These are phyloP conservation scores for Stichopus horrens DNA, from an alignment of 53 echinoderm and acorn worm species.

Conservation along the genomic window DNA sequence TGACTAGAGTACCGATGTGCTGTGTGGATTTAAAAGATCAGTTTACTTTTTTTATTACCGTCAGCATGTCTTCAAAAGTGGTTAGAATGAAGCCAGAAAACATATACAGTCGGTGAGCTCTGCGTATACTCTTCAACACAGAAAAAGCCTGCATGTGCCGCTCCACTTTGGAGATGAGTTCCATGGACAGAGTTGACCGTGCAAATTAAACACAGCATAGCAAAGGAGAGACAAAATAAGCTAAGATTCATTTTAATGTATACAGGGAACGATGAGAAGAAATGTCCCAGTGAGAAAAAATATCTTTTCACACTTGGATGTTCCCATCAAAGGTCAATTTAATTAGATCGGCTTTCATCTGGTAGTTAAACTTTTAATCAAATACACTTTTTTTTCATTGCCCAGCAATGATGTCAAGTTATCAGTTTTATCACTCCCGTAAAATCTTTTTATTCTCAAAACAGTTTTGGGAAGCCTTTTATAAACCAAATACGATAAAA, in stretches of 20 bases:
- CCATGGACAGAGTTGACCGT: too few relatives aligned
- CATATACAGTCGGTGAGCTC: too few relatives aligned
- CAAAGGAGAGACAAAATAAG: too few relatives aligned
- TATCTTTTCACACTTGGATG: neutral
- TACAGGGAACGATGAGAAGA: neutral
- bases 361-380: constrained; percentile 6
- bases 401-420: constrained; percentile 27
- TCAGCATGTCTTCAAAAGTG: too few relatives aligned
- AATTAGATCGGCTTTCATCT: neutral
- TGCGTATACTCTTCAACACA: too few relatives aligned
- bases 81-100: too few relatives aligned
- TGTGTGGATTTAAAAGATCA: too few relatives aligned
- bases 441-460: neutral
- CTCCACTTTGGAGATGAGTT: too few relatives aligned
- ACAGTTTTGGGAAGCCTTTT: neutral
- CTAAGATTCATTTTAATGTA: neutral
- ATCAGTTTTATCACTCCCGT: constrained; percentile 20
- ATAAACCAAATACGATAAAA: neutral
- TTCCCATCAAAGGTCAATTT: constrained; percentile 1
- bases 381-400: neutral
- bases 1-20: too few relatives aligned
- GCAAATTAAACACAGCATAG: too few relatives aligned
- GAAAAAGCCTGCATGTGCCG: too few relatives aligned
- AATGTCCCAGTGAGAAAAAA: constrained; percentile 2
- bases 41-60: too few relatives aligned